Percentiles rank a stretch among this genome's conserved stretches.
These are phyloP conservation scores for Leptarthrus brevirostris DNA, from an alignment of 2,888 invertebrate genomes.

Conservation along the genomic window DNA sequence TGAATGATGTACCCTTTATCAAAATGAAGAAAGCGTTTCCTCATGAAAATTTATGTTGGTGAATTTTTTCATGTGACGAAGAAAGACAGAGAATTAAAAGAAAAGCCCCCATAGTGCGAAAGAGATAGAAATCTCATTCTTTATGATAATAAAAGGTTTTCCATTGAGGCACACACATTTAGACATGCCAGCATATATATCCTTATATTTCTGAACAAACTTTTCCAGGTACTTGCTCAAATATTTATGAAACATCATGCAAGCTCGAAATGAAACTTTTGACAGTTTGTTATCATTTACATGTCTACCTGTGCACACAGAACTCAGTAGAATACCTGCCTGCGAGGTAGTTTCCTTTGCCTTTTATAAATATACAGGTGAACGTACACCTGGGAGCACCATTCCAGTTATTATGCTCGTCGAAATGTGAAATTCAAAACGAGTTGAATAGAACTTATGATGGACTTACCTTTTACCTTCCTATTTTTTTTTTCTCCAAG, in stretches of 20 bases:
- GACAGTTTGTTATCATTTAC: constrained; percentile 9
- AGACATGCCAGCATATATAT: too few species aligned
- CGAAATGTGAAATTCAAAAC: constrained; percentile 3
- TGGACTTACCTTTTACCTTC: not conserved
- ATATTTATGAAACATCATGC: constrained; percentile 9
- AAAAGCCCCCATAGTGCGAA: too few species aligned
- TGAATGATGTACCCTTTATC: too few species aligned
- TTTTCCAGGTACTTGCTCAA: constrained; percentile 1
- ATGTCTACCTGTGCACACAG: not conserved
- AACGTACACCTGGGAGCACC: not conserved
- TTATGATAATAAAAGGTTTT: too few species aligned
- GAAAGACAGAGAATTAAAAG: too few species aligned
- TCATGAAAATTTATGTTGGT: too few species aligned
- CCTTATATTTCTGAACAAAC: not conserved
- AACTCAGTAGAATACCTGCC: not conserved
- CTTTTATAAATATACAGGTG: not conserved
- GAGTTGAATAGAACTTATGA: constrained; percentile 6
- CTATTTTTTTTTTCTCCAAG: not conserved
- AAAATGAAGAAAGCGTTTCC: too few species aligned
- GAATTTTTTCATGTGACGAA: too few species aligned
- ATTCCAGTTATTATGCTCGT: not conserved
- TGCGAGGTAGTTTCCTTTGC: too few species aligned
- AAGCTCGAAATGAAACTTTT: not conserved
- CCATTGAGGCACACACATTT: too few species aligned
- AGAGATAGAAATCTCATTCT: too few species aligned